Percentiles rank a stretch among this genome's conserved stretches.
These are phyloP conservation scores for Tragulus kanchil DNA, from an alignment of 2,113 vertebrate species.

Conservation along the genomic window DNA sequence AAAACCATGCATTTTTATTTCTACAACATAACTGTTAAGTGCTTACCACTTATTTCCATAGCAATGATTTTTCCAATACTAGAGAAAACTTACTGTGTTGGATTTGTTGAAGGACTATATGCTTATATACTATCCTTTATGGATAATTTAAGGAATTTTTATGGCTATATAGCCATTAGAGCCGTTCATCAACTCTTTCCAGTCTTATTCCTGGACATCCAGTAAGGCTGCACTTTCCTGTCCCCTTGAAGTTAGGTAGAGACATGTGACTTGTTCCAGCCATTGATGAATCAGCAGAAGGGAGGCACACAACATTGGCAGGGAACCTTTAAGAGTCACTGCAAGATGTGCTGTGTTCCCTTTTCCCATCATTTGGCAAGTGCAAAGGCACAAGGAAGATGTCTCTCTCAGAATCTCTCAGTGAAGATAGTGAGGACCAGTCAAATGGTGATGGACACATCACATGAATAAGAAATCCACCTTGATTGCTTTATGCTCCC, in stretches of 20 bases:
- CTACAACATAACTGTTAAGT: neutral
- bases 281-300: neutral
- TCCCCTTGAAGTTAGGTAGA: neutral
- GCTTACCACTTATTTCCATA: neutral
- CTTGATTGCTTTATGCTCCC: neutral
- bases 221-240: neutral
- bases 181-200: neutral
- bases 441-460: neutral
- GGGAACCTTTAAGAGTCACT: neutral
- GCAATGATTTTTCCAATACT: neutral
- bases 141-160: neutral
- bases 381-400: neutral
- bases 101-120: neutral
- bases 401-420: neutral
- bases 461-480: neutral
- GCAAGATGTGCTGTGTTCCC: neutral
- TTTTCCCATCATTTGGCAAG: neutral
- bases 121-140: neutral
- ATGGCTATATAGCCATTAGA: neutral
- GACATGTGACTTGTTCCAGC: neutral
- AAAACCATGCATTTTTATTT: constrained; percentile 24
- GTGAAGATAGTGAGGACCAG: neutral
- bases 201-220: neutral
- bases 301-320: neutral
- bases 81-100: neutral